These are phyloP conservation scores for Squalus acanthias DNA, from an alignment of 2,797 vertebrate genomes.

Conservation along the genomic window DNA sequence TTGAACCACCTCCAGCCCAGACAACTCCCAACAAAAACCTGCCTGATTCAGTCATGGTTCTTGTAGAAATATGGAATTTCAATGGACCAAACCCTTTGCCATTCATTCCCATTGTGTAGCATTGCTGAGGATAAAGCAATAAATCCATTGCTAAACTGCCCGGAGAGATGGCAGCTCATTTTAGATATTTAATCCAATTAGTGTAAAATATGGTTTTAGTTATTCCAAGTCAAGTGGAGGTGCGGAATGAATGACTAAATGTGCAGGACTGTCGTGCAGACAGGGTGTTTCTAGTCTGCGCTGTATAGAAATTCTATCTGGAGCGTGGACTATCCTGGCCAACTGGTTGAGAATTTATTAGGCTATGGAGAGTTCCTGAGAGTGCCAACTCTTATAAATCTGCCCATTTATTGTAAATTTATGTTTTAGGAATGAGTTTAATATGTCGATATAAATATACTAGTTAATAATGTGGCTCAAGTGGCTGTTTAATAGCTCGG, in stretches of 20 bases:
- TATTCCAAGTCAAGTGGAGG: background rate
- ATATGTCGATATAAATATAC: background rate
- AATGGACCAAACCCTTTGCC: background rate
- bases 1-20: background rate
- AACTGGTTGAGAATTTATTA: background rate
- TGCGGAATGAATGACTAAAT: background rate
- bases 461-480: background rate
- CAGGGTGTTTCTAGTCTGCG: background rate
- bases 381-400: background rate
- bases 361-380: background rate
- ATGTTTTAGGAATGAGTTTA: background rate
- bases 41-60: background rate
- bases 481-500: background rate
- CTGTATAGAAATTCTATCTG: background rate
- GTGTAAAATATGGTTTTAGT: background rate
- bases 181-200: background rate
- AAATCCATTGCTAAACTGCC: no score
- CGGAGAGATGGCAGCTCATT: no score
- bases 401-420: background rate
- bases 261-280: background rate
- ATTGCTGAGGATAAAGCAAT: no score
- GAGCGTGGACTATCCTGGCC: background rate
- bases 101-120: no score
- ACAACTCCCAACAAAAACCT: background rate
- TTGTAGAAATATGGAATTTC: background rate